Percentiles rank a stretch among this genome's conserved stretches.
These are phyloP conservation scores for Drosophila helvetica DNA, from an alignment of 2,888 invertebrate genomes.

Conservation along the genomic window DNA sequence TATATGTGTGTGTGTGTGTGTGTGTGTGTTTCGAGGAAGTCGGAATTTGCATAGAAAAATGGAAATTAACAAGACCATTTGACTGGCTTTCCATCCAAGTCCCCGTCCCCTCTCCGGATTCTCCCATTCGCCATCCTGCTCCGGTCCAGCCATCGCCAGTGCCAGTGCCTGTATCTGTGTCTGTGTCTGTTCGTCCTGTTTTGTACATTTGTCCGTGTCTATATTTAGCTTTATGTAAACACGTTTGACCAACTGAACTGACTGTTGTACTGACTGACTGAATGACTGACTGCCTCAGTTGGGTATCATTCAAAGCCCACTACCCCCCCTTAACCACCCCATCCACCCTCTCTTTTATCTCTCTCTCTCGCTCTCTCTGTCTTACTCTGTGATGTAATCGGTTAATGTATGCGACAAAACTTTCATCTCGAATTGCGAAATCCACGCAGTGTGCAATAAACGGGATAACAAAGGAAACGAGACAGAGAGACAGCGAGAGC, in stretches of 20 bases:
- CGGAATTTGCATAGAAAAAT: constrained; percentile 81
- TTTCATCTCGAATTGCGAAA: constrained; percentile 74
- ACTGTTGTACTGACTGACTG: constrained; percentile 74
- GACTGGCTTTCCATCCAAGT: constrained; percentile 64
- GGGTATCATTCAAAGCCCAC: constrained; percentile 36
- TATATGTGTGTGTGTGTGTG: constrained; percentile 1
- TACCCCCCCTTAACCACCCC: constrained; percentile 24
- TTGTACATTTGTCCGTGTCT: constrained; percentile 65
- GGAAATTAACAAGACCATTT: constrained; percentile 81
- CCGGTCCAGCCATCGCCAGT: no score
- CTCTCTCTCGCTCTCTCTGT: constrained; percentile 25
- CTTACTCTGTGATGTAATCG: constrained; percentile 68
- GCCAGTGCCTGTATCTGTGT: background rate
- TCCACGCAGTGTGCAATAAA: constrained; percentile 41
- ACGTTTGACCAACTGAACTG: constrained; percentile 79
- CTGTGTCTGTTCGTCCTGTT: constrained; percentile 61
- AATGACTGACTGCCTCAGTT: constrained; percentile 78
- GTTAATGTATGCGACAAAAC: constrained; percentile 75
- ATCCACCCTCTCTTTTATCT: background rate
- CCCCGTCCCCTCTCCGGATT: constrained; percentile 6
- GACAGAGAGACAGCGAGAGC: constrained; percentile 34
- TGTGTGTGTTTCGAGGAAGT: constrained; percentile 74
- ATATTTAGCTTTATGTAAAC: constrained; percentile 70
- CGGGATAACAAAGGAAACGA: constrained; percentile 16
- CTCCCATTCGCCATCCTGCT: constrained; percentile 18